phyloP scores from a whole-genome alignment of 2,888 invertebrate genomes.

The Cataglyphis cursor region DNA sequence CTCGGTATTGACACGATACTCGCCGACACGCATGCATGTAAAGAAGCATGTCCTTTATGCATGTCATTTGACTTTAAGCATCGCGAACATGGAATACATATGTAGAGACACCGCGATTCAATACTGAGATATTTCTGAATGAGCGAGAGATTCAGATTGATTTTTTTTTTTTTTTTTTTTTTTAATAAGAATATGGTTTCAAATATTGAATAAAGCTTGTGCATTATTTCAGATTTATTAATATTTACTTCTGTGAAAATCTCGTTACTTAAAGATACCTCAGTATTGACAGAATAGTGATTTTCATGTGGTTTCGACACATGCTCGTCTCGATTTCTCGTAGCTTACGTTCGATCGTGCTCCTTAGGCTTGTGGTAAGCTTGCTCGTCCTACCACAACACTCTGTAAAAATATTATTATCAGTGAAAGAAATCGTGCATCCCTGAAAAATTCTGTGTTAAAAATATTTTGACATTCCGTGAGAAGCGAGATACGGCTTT shows the following conservation, averaged over 20 bases:
- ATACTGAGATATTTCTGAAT: neutral
- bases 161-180: neutral
- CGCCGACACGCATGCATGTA: neutral
- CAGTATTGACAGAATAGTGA: neutral
- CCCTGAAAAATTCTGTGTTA: conserved; percentile 27
- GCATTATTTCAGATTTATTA: neutral
- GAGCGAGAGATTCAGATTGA: neutral
- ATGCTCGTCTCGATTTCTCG: conserved; percentile 7
- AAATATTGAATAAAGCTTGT: neutral
- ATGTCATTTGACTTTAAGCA: neutral
- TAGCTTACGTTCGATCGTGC: conserved; percentile 49
- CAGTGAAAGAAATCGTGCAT: conserved; percentile 32
- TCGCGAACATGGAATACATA: conserved; percentile 6
- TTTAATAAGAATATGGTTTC: neutral
- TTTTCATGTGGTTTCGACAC: neutral
- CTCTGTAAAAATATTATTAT: conserved; percentile 47
- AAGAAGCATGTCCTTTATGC: neutral
- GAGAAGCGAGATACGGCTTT: conserved; percentile 22
- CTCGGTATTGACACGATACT: neutral
- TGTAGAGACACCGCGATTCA: neutral
- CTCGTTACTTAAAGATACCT: neutral
- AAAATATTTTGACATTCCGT: neutral
- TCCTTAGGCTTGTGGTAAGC: conserved; percentile 44
- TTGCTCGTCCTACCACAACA: conserved; percentile 24
- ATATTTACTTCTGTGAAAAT: neutral